These are phyloP conservation scores for Zeugodacus cucurbitae DNA, from an alignment of 1,140 invertebrate species.

Conservation along the genomic window DNA sequence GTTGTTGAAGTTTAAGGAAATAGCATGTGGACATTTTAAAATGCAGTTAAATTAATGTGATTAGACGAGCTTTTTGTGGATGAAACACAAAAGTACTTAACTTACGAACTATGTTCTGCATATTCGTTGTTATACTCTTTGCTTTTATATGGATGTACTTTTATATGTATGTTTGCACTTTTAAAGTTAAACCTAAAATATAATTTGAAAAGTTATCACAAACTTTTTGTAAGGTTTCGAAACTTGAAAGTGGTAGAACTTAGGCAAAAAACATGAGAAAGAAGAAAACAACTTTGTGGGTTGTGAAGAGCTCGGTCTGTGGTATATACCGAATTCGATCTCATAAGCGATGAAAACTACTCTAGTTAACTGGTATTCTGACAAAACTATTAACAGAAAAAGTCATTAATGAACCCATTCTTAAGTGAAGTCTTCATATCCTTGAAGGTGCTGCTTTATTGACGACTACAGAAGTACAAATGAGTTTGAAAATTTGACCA, in stretches of 20 bases:
- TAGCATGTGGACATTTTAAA: conserved; percentile 32
- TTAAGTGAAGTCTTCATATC: too few species aligned
- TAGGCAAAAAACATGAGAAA: background rate
- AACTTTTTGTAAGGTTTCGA: background rate
- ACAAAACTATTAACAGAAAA: too few species aligned
- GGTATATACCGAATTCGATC: too few species aligned
- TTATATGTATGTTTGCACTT: background rate
- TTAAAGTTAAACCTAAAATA: background rate
- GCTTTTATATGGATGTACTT: too few species aligned
- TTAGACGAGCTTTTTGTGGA: background rate
- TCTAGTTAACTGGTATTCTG: too few species aligned
- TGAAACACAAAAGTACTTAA: conserved; percentile 13
- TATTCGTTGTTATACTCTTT: background rate
- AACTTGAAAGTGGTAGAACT: background rate
- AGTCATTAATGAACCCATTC: too few species aligned
- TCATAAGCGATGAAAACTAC: too few species aligned
- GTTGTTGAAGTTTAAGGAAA: conserved; percentile 15
- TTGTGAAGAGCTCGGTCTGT: too few species aligned
- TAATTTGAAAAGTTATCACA: background rate
- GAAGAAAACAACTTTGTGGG: too few species aligned
- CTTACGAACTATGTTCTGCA: background rate
- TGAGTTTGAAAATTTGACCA: too few species aligned
- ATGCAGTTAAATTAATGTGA: conserved; percentile 37
- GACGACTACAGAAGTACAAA: too few species aligned
- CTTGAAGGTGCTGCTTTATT: too few species aligned